Evolutionary conservation across 2,113 vertebrate genomes (phyloP), one percentile per base, ranked within the genome.

Genomic region (Trachemys scripta): DNA sequence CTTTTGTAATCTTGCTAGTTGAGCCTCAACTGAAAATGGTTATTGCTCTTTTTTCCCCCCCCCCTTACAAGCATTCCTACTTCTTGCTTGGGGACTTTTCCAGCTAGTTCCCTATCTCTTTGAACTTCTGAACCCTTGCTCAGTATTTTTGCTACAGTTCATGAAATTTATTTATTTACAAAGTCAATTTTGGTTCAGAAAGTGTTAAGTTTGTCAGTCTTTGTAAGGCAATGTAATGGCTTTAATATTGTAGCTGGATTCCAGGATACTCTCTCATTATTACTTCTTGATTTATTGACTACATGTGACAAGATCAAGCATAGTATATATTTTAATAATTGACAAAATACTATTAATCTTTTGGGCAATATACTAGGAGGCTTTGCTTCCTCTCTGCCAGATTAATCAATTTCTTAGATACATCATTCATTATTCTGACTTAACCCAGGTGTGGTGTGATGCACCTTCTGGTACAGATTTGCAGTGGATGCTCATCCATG

Each of bases 1-100:
- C 82, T 92, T 95, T 94, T 93, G 81, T 94, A 87, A 96, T 95
- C 56, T 92, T 88, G 82, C 88, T 76, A 84, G 14, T 9, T 91
- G 45, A 56, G 92, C 95, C 89, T 94, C 90, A 91, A 87, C 24
- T 84, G 50, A 96, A 90, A 94, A 53, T 42, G 8, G 35, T 94
- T 93, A 65, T 84, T 80, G 38, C 59, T 90, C 72, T 81, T 91
- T 91, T 50, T 86, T 79, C 59, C 79, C 82, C 90, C 82, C 90
- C 25, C 56, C 56, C 90, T 82, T 92, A 95, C 29, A 90, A 86
- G 31, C 27, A 24, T 79, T 51, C 17, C 35, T 90, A 4, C 45
- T 87, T 95, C n/a, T 65, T 89, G 80, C 81, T 53, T 19, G 17
- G 42, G 53, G 4, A 75, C 79, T 95, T 95, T 79, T 5, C 7